phyloP scores from a whole-genome alignment of 1,140 invertebrate species.

The Acromyrmex echinatior region DNA sequence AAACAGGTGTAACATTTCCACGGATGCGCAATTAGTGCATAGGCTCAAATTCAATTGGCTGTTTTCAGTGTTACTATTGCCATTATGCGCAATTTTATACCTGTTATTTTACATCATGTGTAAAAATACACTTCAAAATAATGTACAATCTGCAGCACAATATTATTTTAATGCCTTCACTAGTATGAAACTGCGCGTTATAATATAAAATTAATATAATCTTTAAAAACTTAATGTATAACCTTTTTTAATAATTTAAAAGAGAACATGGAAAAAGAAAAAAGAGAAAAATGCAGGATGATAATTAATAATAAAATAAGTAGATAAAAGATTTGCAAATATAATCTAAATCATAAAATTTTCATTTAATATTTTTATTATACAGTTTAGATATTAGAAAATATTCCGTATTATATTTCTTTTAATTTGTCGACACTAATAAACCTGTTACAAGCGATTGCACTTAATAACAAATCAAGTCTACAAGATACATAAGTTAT shows the following conservation, averaged over 20 bases:
- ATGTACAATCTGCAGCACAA: no score
- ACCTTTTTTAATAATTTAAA: background rate
- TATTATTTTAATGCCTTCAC: no score
- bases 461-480: background rate
- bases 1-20: no score
- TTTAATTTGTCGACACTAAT: background rate
- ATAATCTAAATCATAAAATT: background rate
- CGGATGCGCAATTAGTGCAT: no score
- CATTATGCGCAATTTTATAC: no score
- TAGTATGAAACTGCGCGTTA: no score
- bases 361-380: background rate
- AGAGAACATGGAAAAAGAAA: background rate
- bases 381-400: background rate
- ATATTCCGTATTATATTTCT: background rate
- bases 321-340: background rate
- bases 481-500: background rate
- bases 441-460: background rate
- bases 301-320: constrained; percentile 15
- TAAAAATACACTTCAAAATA: no score
- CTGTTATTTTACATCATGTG: no score
- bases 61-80: no score
- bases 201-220: no score
- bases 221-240: background rate
- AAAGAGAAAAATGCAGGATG: background rate
- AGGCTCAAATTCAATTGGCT: no score